Base-by-base conservation (phyloP, 2,888 invertebrate species). In the Cyrtodaria siliqua region DNA sequence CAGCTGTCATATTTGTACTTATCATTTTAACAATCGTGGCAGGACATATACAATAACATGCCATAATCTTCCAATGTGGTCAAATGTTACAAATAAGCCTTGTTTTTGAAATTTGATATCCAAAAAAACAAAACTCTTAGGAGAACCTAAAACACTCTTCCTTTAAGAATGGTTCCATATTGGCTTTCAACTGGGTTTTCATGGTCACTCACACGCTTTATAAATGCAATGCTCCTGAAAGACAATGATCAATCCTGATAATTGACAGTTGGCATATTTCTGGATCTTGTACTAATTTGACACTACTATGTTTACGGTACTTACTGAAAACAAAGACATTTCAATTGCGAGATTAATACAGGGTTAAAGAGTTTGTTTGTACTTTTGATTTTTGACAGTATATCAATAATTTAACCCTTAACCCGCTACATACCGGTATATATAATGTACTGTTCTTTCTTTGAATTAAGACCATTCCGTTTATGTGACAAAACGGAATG, bases 211-310 rank as follows among this genome's bases (percentile, higher is more conserved):
- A 38, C 52, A 24, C 29, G 40, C 44, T 55, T 38, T 27, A 49
- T n/a, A n/a, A 47, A 62, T 62, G 55, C 26, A 44, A 63, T 57
- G 50, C 63, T 63, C 27, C 63, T 52, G 50, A 27, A 38, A 49
- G 50, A 55, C 64, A 52, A 27, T 1, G 64, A 56, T 66, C 33
- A 33, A 33, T 4, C 33, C 6, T 33, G 33, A 33, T 33, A 49
- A 62, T 62, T 62, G 62, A 62, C 62, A 62, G 16, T 26, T 62
- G 62, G 40, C 62, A 62, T 14, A 12, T 20, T 4, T 12, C 4
- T 4, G 6, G 12, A 8, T 8, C 12, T 33, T 62, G 62, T 50
- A 62, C 62, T 23, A 18, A 38, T 38, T 16, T 62, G 62, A 62
- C 62, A 62, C 38, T 38, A 23, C 27, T 24, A 26, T 50, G 60